Evolutionary conservation across 2,797 vertebrate species (phyloP).

Genomic region (Pipistrellus nathusii): DNA sequence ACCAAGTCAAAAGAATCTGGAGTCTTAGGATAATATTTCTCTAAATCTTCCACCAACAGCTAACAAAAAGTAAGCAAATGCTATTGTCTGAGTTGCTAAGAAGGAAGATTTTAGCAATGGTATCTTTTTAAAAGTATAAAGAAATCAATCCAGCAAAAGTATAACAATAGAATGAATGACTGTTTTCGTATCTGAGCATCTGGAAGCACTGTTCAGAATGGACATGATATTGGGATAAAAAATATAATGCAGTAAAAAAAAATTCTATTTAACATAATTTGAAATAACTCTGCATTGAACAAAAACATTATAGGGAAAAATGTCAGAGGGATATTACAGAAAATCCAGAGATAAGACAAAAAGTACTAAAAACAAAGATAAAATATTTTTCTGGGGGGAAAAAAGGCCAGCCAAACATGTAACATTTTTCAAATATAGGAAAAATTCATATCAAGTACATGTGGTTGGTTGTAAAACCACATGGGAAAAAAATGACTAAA

Average conservation of each 20-base stretch:
- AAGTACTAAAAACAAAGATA: background rate
- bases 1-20: background rate
- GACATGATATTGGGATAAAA: background rate
- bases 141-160: slow-evolving; percentile 55
- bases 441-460: background rate
- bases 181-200: background rate
- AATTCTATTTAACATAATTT: background rate
- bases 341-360: slow-evolving; percentile 35
- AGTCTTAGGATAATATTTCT: slow-evolving; percentile 27
- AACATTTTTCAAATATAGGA: slow-evolving; percentile 34
- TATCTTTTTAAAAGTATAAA: slow-evolving; percentile 47
- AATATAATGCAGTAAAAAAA: background rate
- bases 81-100: background rate
- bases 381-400: background rate
- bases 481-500: background rate
- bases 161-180: background rate
- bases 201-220: background rate
- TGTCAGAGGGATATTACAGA: background rate
- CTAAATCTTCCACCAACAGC: slow-evolving; percentile 27
- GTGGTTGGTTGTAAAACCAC: background rate
- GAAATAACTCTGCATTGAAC: background rate
- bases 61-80: slow-evolving; percentile 56
- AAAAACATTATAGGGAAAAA: background rate
- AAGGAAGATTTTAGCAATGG: slow-evolving; percentile 63
- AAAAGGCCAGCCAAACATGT: background rate